Base-by-base conservation (phyloP, 2,888 invertebrate genomes). In the Ecliptopera silaceata region DNA sequence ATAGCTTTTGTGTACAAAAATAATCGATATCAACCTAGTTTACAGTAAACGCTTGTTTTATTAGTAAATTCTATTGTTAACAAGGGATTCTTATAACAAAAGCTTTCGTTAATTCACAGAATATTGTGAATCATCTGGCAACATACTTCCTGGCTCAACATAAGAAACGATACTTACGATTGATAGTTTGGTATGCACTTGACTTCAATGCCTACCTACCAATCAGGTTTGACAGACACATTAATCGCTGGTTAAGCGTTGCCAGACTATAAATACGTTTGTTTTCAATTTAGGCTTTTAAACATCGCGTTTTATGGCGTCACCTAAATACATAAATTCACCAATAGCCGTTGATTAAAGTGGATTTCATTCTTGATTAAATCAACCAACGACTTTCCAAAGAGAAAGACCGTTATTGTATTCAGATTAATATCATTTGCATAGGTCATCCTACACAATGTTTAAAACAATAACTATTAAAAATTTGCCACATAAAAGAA, bases 1-100 rank as follows among this genome's bases (percentile, higher is more conserved):
- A 42, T 69, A 70, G 66, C 66, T 54, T 54, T 66, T 59, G 60
- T 67, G 63, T 68, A 65, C 63, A 59, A 61, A 47, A 46, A 56
- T 45, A 46, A 50, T 44, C 55, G 3, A 49, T 43, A 48, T 4
- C 31, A 42, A 42, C 47, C 44, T 18, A 51, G 36, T 52, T 45
- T 13, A 41, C 34, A 50, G 15, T 29, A 11, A 8, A 11, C 46
- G 17, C n/a, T n/a, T 17, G 38, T 22, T 49, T 11, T 32, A 41
- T 42, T 13, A 47, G 12, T 38, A 22, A 20, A 11, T 22, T 26
- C 26, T 47, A n/a, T 22, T 26, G 15, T 38, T 48, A 15, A 11
- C 6, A 11, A 39, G 39, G 31, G 46, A n/a, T n/a, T n/a, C n/a
- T n/a, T n/a, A n/a, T n/a, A n/a, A n/a, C n/a, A n/a, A 20, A 3